Evolutionary conservation across 2,797 vertebrate genomes (phyloP), one percentile per base, ranked within the genome.

Genomic region (Sphenodon punctatus): DNA sequence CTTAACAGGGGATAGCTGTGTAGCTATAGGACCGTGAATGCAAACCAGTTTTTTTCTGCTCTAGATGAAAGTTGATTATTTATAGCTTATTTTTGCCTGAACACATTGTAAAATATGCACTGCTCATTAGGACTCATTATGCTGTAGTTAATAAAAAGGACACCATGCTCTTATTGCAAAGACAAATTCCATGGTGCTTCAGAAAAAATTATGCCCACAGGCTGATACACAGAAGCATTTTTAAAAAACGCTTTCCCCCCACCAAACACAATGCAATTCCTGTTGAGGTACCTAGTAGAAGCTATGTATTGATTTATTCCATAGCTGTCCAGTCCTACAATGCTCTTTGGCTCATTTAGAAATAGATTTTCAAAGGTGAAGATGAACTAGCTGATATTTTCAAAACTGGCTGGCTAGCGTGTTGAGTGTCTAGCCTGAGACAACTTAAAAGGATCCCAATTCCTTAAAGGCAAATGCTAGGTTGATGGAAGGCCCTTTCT

Each of bases 251-350:
- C 19, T 46, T 56, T 38, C 32, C 39, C 72, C 72, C n/a, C 70
- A 64, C 46, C 67, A 43, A 32, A 60, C 49, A 83, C 83, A 75
- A 13, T 70, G 56, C 80, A 86, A 75, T 74, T 90, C 7, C 71
- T 36, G 5, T 34, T 83, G 8, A 48, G 60, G 76, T 70, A 3
- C 0, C 15, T 0, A 2, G 66, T 2, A 42, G 39, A 70, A 30
- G 30, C 12, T 65, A 41, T n/a, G 17, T 41, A 55, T 15, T 36
- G 53, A 53, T 12, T 46, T 32, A 20, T 14, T 41, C 4, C 36
- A 59, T 34, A 46, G 16, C 5, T 32, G 36, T 25, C 20, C 41
- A 61, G 19, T 30, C 34, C n/a, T 61, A 15, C 4, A 2, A 25
- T 12, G 46, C 12, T 49, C 76, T 15, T 43, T 32, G 65, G 45